Conservation (phyloP, 1,140 invertebrate genomes). For the Drosophila lacertosa region DNA sequence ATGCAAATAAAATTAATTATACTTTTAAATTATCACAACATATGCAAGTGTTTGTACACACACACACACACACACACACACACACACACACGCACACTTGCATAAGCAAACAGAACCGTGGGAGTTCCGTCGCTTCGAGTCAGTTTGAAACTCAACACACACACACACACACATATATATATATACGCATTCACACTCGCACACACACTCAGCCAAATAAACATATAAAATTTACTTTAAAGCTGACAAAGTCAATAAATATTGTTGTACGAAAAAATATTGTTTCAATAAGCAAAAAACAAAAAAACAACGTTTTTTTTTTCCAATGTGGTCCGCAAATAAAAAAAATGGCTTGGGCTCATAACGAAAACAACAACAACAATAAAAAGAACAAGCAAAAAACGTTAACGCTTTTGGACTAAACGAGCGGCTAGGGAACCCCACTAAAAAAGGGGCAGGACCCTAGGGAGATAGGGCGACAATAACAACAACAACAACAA, state of each 20-base stretch:
- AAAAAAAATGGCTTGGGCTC: constrained; percentile 43
- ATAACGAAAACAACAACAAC: constrained; percentile 48
- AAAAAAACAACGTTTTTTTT: constrained; percentile 29
- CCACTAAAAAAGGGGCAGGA: background rate
- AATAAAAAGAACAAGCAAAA: constrained; percentile 34
- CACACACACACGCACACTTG: constrained; percentile 12
- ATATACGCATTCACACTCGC: constrained; percentile 10
- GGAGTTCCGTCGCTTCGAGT: constrained; percentile 12
- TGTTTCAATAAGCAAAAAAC: constrained; percentile 79
- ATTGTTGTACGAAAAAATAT: constrained; percentile 73
- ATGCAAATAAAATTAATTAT: constrained; percentile 65
- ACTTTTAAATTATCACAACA: constrained; percentile 68
- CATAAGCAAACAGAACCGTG: constrained; percentile 6
- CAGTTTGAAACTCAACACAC: constrained; percentile 23
- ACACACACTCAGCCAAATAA: constrained; percentile 70
- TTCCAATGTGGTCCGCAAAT: constrained; percentile 59
- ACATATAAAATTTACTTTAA: constrained; percentile 81
- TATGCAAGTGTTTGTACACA: constrained; percentile 38
- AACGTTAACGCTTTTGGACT: constrained; percentile 36
- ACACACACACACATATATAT: constrained; percentile 4
- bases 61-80: constrained; percentile 4
- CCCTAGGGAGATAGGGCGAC: background rate
- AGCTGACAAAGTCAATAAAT: constrained; percentile 82
- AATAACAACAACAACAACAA: constrained; percentile 24
- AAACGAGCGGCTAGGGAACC: constrained; percentile 1